Percentiles rank a stretch among this genome's conserved stretches.
phyloP scores from a whole-genome alignment of 2,113 vertebrate genomes.

The Mionectes macconnelli region DNA sequence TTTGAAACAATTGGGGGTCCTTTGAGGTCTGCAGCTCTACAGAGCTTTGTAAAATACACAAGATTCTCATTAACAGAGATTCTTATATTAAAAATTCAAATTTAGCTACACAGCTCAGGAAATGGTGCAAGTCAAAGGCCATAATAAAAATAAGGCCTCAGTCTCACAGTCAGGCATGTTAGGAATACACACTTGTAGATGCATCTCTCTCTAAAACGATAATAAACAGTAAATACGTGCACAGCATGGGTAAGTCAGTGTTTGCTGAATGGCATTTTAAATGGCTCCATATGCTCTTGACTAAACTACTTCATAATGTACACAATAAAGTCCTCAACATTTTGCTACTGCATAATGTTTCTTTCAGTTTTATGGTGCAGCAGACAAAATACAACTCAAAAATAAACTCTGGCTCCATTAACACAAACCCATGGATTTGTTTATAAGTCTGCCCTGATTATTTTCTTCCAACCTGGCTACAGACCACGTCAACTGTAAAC shows the following conservation, averaged over 20 bases:
- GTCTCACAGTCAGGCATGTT: not conserved
- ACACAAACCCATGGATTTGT: not conserved
- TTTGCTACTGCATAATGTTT: not conserved
- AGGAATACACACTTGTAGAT: not conserved
- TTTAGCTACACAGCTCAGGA: not conserved
- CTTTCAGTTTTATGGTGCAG: not conserved
- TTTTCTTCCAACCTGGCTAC: not conserved
- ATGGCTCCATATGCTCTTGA: conserved; percentile 3
- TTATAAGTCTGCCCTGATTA: not conserved
- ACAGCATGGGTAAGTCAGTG: not conserved
- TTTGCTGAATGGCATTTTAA: conserved; percentile 3
- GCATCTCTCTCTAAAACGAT: not conserved
- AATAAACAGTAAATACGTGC: not conserved
- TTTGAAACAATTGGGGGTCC: not conserved
- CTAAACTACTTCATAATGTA: not conserved
- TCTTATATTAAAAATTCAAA: not conserved
- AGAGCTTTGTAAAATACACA: not conserved
- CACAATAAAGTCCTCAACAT: not conserved
- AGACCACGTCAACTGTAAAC: not conserved
- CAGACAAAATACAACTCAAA: not conserved
- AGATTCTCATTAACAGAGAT: not conserved
- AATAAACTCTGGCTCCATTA: not conserved
- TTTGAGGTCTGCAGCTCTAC: not conserved
- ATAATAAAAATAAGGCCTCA: not conserved
- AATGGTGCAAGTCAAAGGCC: not conserved